Evolutionary conservation across 2,113 vertebrate genomes (phyloP).

Genomic region (Murina feae): DNA sequence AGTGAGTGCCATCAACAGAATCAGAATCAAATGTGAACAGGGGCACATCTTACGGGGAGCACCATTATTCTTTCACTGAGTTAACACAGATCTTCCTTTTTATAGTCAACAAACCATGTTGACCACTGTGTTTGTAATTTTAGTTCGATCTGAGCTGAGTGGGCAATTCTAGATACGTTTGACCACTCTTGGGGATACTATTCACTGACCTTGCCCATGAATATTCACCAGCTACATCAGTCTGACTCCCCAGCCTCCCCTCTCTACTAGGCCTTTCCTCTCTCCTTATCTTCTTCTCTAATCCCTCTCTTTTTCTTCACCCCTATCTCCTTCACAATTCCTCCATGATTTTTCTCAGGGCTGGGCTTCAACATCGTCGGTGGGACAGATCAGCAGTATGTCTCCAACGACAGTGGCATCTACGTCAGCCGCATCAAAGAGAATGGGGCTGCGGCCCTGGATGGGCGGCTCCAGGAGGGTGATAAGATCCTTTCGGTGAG

Average conservation of each 20-base stretch:
- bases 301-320: slow-evolving; percentile 42
- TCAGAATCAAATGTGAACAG: slow-evolving; percentile 23
- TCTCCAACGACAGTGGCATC: slow-evolving; percentile 90
- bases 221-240: neutral
- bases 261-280: neutral
- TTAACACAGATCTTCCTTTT: neutral
- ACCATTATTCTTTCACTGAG: neutral
- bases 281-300: slow-evolving; percentile 19
- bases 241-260: neutral
- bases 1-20: neutral
- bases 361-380: slow-evolving; percentile 98
- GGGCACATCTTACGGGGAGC: neutral
- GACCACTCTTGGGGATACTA: neutral
- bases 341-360: slow-evolving; percentile 83
- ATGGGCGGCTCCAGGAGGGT: slow-evolving; percentile 93
- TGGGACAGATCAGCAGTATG: slow-evolving; percentile 91
- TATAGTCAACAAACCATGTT: neutral
- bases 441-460: slow-evolving; percentile 91
- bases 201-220: neutral
- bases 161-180: neutral
- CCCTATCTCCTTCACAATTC: slow-evolving; percentile 55
- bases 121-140: slow-evolving; percentile 19
- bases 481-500: slow-evolving; percentile 94
- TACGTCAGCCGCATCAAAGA: slow-evolving; percentile 96
- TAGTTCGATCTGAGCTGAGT: neutral